phyloP scores from a whole-genome alignment of 2,113 vertebrate species.

The Canis aureus region DNA sequence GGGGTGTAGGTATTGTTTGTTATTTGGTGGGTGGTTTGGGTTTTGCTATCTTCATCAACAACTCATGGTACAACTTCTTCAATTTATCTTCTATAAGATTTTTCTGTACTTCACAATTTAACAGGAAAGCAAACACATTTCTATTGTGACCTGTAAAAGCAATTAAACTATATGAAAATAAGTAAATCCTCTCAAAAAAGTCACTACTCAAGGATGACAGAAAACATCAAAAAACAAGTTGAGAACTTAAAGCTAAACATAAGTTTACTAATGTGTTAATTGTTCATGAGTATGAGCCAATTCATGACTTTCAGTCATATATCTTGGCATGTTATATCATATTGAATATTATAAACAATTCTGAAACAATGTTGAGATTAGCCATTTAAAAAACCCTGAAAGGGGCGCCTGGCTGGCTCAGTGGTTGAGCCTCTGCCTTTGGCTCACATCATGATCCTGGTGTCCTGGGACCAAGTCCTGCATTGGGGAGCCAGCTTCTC shows the following conservation, averaged over 20 bases:
- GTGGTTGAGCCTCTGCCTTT: no score
- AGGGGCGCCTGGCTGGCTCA: neutral
- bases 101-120: conserved; percentile 21
- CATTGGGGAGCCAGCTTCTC: no score
- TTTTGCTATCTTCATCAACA: conserved; percentile 48
- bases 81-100: neutral
- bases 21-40: neutral
- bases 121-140: neutral
- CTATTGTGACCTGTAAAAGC: neutral
- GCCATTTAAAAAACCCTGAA: neutral
- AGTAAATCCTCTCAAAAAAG: neutral
- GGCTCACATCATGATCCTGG: no score
- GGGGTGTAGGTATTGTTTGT: neutral
- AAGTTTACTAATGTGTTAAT: conserved; percentile 6
- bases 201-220: neutral
- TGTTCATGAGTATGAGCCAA: neutral
- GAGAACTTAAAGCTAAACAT: neutral
- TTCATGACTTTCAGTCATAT: neutral
- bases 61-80: neutral
- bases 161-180: conserved; percentile 59
- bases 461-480: no score
- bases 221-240: neutral
- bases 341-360: conserved; percentile 43
- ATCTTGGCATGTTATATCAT: neutral
- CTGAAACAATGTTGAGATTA: neutral